These are phyloP conservation scores for Scaptomyza pallida DNA, from an alignment of 1,140 invertebrate species.

Conservation along the genomic window DNA sequence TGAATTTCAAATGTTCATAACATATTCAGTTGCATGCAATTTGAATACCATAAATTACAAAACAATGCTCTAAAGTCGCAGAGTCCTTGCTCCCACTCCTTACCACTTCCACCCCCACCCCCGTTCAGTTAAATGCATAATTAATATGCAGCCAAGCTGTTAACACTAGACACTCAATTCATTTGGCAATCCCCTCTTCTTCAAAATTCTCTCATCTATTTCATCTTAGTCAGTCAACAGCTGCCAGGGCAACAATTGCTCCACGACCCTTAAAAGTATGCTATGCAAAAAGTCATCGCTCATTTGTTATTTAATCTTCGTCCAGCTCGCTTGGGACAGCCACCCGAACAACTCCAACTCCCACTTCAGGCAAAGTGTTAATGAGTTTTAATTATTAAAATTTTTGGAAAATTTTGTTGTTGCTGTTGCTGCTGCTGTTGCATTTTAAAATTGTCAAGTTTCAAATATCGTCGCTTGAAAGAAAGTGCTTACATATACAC, in stretches of 20 bases:
- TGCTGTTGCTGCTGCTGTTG: slow-evolving; percentile 18
- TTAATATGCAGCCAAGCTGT: slow-evolving; percentile 57
- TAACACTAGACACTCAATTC: slow-evolving; percentile 26
- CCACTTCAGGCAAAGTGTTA: slow-evolving; percentile 62
- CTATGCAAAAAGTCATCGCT: slow-evolving; percentile 70
- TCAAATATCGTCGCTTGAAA: slow-evolving; percentile 11
- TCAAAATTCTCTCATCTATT: slow-evolving; percentile 11
- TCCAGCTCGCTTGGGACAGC: slow-evolving; percentile 47
- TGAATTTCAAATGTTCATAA: slow-evolving; percentile 37
- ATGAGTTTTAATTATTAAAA: slow-evolving; percentile 81
- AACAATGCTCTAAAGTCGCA: slow-evolving; percentile 39
- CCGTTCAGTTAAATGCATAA: slow-evolving; percentile 37
- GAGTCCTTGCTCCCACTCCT: slow-evolving; percentile 16
- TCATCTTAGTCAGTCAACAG: slow-evolving; percentile 29
- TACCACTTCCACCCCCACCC: neutral
- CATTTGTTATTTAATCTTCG: slow-evolving; percentile 79
- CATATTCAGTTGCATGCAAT: slow-evolving; percentile 65
- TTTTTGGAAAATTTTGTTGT: slow-evolving; percentile 40
- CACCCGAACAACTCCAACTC: neutral
- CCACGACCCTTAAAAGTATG: slow-evolving; percentile 48
- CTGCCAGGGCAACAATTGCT: neutral
- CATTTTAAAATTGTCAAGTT: slow-evolving; percentile 42
- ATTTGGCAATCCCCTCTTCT: slow-evolving; percentile 20
- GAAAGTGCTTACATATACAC: neutral
- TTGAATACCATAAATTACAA: slow-evolving; percentile 67